phyloP scores from a whole-genome alignment of 2,888 invertebrate species.

The Drosophila kokeensis region DNA sequence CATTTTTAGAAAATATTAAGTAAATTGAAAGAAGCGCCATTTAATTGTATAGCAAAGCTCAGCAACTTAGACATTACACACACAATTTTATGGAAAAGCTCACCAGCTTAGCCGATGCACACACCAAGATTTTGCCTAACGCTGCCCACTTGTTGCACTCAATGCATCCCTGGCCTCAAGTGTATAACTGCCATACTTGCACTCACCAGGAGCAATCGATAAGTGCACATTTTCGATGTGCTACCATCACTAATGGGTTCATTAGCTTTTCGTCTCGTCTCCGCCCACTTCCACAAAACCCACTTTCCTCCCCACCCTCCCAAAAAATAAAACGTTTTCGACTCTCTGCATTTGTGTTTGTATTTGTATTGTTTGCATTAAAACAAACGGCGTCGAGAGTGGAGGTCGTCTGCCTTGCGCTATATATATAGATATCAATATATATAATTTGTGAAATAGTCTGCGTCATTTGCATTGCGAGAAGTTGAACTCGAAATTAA shows the following conservation, averaged over 20 bases:
- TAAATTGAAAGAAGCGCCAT: background rate
- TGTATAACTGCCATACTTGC: background rate
- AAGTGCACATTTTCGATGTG: slow-evolving; percentile 13
- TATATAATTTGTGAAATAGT: slow-evolving; percentile 38
- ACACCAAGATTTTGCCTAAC: slow-evolving; percentile 6
- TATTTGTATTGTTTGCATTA: slow-evolving; percentile 65
- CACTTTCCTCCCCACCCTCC: slow-evolving; percentile 38
- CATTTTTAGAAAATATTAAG: background rate
- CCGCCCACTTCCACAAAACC: slow-evolving; percentile 32
- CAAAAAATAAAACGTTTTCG: slow-evolving; percentile 56
- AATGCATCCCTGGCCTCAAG: slow-evolving; percentile 20
- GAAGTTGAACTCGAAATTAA: background rate
- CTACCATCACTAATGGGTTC: slow-evolving; percentile 60
- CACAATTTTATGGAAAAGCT: background rate
- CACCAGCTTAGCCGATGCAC: background rate
- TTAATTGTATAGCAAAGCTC: slow-evolving; percentile 1
- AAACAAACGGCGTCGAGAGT: slow-evolving; percentile 62
- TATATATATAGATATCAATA: slow-evolving; percentile 18
- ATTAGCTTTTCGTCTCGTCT: slow-evolving; percentile 64
- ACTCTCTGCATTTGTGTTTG: slow-evolving; percentile 43
- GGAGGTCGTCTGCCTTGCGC: slow-evolving; percentile 60
- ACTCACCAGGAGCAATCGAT: slow-evolving; percentile 19
- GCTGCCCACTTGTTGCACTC: slow-evolving; percentile 29
- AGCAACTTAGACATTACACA: background rate
- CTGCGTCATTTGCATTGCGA: slow-evolving; percentile 50